Base-by-base conservation (phyloP, 2,797 vertebrate species). In the Chromis chromis region DNA sequence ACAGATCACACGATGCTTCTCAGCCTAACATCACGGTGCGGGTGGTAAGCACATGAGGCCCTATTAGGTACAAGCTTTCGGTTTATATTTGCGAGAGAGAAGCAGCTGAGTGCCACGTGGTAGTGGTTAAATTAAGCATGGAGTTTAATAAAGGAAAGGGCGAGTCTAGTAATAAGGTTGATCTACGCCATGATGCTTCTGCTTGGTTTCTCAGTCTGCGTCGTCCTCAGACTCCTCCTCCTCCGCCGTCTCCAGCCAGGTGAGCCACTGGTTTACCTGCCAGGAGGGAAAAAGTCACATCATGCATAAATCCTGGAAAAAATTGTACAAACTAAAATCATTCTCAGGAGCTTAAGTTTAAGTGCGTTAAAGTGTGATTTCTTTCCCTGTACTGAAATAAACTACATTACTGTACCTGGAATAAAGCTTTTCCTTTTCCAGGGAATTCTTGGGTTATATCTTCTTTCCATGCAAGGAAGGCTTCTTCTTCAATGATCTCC, bases 401-500 rank as follows among this genome's bases (percentile, higher is more conserved):
- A 31, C 31, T 31, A 31, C 16, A 17, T 16, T 0, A 11, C 54
- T 14, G 24, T 78, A 97, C 98, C 98, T 99, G 98, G 94, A 99
- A 99, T 93, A 99, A 96, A 93, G 98, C 97, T 96, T 98, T 99
- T 94, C 98, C 98, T 93, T 99, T 99, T 88, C 98, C 98, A 91
- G 98, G 98, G 95, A 98, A 99, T 91, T 99, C 98, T 94, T 99
- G 97, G 82, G 96, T 96, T 79, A 99, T 97, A 83, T 99, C 98
- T 96, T 99, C 98, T 96, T 99, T 99, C 98, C 98, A 99, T 70
- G 97, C 96, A 78, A 99, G 95, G 89, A 99, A 99, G 92, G 97
- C 97, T 95, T 99, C 98, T 94, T 99, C 98, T 95, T 99, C 97
- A 85, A 99, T 96, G 88, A 99, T 99, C 93, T 99, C 98, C 97